phyloP scores from a whole-genome alignment of 2,113 vertebrate genomes.

The Eira barbara region DNA sequence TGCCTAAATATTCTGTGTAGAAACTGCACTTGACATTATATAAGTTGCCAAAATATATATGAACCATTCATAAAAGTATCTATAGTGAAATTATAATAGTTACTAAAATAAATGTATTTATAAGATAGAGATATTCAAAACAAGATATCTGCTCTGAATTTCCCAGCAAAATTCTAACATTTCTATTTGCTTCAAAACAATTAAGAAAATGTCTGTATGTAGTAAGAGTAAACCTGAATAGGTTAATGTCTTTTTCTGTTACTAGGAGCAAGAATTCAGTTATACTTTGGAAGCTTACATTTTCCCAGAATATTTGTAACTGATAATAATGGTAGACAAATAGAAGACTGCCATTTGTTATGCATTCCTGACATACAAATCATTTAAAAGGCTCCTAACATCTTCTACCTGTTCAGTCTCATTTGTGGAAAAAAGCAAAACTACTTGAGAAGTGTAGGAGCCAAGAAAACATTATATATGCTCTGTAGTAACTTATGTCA shows the following conservation, averaged over 20 bases:
- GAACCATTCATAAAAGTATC: background rate
- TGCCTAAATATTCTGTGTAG: background rate
- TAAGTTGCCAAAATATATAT: background rate
- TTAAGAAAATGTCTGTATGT: background rate
- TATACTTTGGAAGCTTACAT: background rate
- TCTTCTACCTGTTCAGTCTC: background rate
- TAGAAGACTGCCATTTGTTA: background rate
- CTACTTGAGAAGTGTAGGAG: background rate
- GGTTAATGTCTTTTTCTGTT: background rate
- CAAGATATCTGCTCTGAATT: background rate
- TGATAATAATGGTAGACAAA: background rate
- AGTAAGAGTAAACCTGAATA: background rate
- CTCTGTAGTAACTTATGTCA: background rate
- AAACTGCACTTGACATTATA: background rate
- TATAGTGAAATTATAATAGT: background rate
- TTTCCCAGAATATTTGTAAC: background rate
- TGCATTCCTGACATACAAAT: background rate
- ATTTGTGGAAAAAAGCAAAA: background rate
- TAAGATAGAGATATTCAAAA: background rate
- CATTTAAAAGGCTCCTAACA: background rate
- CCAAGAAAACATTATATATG: background rate
- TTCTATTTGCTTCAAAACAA: background rate
- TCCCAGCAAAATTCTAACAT: background rate
- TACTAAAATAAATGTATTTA: conserved; percentile 9
- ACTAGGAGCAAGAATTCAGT: background rate